A percentile compares a stretch with the other conserved stretches of the same genome.
These are phyloP conservation scores for Struthidea cinerea DNA, from an alignment of 2,113 vertebrate genomes.

Conservation along the genomic window DNA sequence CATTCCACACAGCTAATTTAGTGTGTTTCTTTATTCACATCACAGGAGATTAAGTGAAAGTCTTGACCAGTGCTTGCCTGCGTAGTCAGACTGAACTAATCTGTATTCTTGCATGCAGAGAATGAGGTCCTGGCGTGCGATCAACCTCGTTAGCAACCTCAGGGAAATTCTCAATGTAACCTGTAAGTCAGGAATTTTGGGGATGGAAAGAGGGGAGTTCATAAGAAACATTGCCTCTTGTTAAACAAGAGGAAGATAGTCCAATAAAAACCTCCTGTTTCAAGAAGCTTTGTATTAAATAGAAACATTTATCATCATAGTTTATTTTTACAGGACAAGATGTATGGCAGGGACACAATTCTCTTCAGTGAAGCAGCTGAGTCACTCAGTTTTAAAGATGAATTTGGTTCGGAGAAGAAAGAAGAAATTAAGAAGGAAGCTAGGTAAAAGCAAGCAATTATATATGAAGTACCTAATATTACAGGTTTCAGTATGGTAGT, in stretches of 20 bases:
- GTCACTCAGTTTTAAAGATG: not conserved
- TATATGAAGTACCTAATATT: not conserved
- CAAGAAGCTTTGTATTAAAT: not conserved
- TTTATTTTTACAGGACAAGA: not conserved
- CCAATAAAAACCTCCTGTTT: not conserved
- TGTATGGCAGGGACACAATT: not conserved
- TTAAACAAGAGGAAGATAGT: not conserved
- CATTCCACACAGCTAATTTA: conserved; percentile 8
- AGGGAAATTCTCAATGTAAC: not conserved
- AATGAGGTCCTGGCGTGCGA: not conserved
- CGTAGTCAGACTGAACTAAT: not conserved
- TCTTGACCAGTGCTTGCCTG: not conserved
- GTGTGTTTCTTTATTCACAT: not conserved
- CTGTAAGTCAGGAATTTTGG: not conserved
- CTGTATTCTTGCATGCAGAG: not conserved
- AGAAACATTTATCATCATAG: not conserved
- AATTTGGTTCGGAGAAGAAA: not conserved
- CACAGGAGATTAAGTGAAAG: conserved; percentile 18
- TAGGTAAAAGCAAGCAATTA: not conserved
- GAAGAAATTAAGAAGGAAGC: not conserved
- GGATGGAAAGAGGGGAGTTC: not conserved
- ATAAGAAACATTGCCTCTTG: not conserved
- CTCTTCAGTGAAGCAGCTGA: not conserved
- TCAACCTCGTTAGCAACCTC: not conserved
- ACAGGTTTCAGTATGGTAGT: not conserved